Conservation (phyloP, 2,888 invertebrate species). For the Caenorhabditis zanzibari region DNA sequence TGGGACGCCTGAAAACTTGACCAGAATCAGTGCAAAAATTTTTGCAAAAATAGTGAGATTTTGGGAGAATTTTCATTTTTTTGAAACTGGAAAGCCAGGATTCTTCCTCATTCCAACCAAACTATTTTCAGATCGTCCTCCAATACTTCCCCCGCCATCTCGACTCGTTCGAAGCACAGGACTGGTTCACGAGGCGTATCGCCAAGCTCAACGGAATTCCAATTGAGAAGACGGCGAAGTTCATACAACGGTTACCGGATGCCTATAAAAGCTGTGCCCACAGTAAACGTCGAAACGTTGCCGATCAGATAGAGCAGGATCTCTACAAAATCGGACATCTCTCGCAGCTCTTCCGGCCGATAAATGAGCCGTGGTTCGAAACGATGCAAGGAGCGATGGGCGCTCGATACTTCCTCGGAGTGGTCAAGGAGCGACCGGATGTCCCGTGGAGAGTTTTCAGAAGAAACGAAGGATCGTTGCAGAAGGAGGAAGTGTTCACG, state of each 20-base stretch:
- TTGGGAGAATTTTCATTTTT: no score
- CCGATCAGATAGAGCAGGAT: background rate
- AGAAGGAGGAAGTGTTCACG: background rate
- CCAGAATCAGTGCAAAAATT: no score
- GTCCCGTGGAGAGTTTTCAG: conserved; percentile 15
- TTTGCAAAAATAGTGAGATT: no score
- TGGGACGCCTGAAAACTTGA: no score
- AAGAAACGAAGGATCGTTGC: background rate
- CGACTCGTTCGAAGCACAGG: background rate
- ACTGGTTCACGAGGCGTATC: conserved; percentile 12
- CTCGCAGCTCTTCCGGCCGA: background rate
- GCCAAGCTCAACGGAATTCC: background rate
- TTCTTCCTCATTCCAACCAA: no score
- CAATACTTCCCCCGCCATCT: conserved; percentile 16
- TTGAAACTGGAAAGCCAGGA: no score
- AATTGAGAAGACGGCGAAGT: background rate
- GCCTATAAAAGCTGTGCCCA: background rate
- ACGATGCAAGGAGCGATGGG: conserved; percentile 3
- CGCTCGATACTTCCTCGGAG: background rate
- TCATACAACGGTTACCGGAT: background rate
- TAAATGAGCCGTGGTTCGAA: background rate
- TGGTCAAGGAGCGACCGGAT: conserved; percentile 19
- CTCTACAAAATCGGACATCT: conserved; percentile 12
- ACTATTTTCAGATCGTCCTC: conserved; percentile 29
- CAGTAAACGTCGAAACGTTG: background rate